These are phyloP conservation scores for Tachina lurida DNA, from an alignment of 2,888 invertebrate genomes.

Conservation along the genomic window DNA sequence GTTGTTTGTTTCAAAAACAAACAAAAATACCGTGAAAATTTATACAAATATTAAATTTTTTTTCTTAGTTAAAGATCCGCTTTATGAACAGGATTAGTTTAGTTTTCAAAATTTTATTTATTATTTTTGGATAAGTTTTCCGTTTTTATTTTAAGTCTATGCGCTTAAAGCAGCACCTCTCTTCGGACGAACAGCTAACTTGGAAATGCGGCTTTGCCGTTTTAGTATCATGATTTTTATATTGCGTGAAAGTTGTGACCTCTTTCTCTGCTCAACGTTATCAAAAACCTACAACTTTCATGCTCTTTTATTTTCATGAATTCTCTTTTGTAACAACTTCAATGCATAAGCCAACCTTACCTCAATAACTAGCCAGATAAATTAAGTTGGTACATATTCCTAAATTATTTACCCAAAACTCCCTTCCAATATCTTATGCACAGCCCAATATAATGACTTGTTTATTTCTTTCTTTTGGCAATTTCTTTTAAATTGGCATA, in stretches of 20 bases:
- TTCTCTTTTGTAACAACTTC: conserved; percentile 42
- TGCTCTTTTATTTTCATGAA: conserved; percentile 65
- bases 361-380: conserved; percentile 11
- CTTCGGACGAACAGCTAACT: conserved; percentile 82
- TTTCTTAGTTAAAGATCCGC: conserved; percentile 55
- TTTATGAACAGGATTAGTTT: conserved; percentile 65
- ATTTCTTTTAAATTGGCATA: too few relatives aligned
- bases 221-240: conserved; percentile 83
- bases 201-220: conserved; percentile 82
- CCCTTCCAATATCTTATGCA: not conserved
- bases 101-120: not conserved
- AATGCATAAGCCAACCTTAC: conserved; percentile 18
- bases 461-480: too few relatives aligned
- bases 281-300: conserved; percentile 67
- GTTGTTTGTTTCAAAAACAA: conserved; percentile 19
- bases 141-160: conserved; percentile 50
- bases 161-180: conserved; percentile 76
- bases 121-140: conserved; percentile 26
- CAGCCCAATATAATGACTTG: too few relatives aligned
- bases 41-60: conserved; percentile 26
- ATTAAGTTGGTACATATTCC: not conserved
- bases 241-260: conserved; percentile 84
- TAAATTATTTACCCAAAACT: not conserved
- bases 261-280: conserved; percentile 80
- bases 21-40: conserved; percentile 51